A percentile compares a stretch with the other conserved stretches of the same genome.
Conservation (phyloP, 1,140 invertebrate species). For the Drosophila pachea region DNA sequence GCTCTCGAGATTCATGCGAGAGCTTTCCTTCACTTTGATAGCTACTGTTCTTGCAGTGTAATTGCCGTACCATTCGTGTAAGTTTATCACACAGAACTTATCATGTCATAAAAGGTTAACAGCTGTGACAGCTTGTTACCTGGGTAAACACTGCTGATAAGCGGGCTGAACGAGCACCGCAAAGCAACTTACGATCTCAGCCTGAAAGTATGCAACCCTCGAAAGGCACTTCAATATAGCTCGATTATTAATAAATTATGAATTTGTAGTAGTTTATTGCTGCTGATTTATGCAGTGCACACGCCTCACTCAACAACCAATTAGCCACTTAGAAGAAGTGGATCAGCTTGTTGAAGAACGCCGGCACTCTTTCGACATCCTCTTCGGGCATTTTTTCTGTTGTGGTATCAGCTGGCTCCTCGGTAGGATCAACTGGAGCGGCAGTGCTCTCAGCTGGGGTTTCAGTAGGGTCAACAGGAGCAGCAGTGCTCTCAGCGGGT, state of each 20-base stretch:
- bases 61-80: neutral
- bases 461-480: neutral
- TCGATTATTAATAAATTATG: conserved; percentile 3
- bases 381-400: conserved; percentile 22
- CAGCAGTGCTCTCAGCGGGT: neutral
- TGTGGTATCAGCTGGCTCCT: neutral
- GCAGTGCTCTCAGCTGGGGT: neutral
- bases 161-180: conserved; percentile 3
- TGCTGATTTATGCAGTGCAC: neutral
- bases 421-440: neutral
- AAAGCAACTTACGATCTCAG: neutral
- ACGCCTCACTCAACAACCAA: neutral
- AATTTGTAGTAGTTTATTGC: conserved; percentile 7
- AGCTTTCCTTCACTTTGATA: too few relatives aligned
- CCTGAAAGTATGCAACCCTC: conserved; percentile 27
- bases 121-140: neutral
- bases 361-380: conserved; percentile 24
- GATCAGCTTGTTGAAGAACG: conserved; percentile 2
- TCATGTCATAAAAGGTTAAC: neutral
- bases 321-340: conserved; percentile 3
- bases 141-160: conserved; percentile 5
- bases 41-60: neutral
- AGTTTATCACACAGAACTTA: neutral
- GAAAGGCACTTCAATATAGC: neutral
- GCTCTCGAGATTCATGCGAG: too few relatives aligned